Conservation (phyloP, 2,113 vertebrate genomes). For the Mesitornis unicolor region DNA sequence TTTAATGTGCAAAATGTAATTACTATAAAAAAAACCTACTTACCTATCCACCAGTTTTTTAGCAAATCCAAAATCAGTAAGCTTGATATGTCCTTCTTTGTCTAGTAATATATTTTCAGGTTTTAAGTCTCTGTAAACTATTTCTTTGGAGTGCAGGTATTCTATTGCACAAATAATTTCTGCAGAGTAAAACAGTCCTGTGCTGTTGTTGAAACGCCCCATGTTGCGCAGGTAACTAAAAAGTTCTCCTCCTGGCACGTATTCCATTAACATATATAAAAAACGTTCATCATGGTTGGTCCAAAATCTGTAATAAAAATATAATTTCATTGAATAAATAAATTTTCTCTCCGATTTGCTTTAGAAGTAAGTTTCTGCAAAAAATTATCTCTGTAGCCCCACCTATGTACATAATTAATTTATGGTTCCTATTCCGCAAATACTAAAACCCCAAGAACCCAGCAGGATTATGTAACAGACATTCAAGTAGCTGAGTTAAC, state of each 20-base stretch:
- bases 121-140: conserved; percentile 95
- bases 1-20: background rate
- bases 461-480: background rate
- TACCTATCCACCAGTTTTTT: conserved; percentile 94
- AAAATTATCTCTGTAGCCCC: background rate
- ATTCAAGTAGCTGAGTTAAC: background rate
- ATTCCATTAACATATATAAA: conserved; percentile 95
- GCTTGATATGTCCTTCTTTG: conserved; percentile 90
- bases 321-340: background rate
- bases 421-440: background rate
- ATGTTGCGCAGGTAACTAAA: conserved; percentile 91
- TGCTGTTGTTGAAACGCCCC: conserved; percentile 86
- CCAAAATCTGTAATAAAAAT: conserved; percentile 82
- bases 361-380: background rate
- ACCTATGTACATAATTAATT: background rate
- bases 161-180: conserved; percentile 94
- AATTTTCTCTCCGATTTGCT: background rate
- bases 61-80: conserved; percentile 95
- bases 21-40: background rate
- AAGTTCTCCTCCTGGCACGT: conserved; percentile 89
- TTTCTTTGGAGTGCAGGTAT: conserved; percentile 90
- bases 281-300: conserved; percentile 89
- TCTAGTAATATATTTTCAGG: conserved; percentile 96
- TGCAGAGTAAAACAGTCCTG: conserved; percentile 85
- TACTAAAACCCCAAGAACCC: background rate